Conservation (phyloP, 2,888 invertebrate species). For the Caradrina clavipalpis region DNA sequence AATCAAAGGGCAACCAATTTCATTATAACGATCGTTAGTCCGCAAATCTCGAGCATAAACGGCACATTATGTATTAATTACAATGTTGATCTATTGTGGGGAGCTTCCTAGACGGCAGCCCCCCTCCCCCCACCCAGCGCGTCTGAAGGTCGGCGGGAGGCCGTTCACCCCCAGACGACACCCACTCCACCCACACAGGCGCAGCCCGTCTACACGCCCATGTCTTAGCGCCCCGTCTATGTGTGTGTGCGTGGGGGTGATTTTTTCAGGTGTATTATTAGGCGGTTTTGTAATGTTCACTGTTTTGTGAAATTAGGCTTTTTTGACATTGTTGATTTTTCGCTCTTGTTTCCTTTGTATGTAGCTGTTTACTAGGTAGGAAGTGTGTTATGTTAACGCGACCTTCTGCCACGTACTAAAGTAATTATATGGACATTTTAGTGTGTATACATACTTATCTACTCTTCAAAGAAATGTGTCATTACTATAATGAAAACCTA, state of each 20-base stretch:
- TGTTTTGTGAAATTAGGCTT: constrained; percentile 45
- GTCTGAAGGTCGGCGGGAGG: constrained; percentile 88
- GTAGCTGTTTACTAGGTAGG: constrained; percentile 19
- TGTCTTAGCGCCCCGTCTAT: constrained; percentile 34
- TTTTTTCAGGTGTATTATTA: constrained; percentile 59
- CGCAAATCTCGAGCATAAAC: constrained; percentile 58
- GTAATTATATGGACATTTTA: background rate
- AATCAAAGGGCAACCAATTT: constrained; percentile 46
- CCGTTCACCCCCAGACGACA: constrained; percentile 81
- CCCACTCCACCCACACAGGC: constrained; percentile 60
- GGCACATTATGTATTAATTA: constrained; percentile 69
- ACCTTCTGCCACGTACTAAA: background rate
- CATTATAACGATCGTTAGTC: constrained; percentile 49
- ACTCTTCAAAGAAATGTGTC: background rate
- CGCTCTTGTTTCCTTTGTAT: background rate
- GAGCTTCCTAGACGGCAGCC: constrained; percentile 82
- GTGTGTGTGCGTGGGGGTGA: constrained; percentile 38
- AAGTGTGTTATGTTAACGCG: background rate
- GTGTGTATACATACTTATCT: background rate
- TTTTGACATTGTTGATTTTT: constrained; percentile 21
- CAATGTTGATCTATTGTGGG: constrained; percentile 63
- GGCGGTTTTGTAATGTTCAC: constrained; percentile 49
- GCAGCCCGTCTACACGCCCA: constrained; percentile 22
- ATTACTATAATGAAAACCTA: background rate
- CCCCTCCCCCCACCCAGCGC: constrained; percentile 69